Percentiles rank a stretch among this genome's conserved stretches.
phyloP scores from a whole-genome alignment of 2,888 invertebrate species.

The Brassicogethes aeneus region DNA sequence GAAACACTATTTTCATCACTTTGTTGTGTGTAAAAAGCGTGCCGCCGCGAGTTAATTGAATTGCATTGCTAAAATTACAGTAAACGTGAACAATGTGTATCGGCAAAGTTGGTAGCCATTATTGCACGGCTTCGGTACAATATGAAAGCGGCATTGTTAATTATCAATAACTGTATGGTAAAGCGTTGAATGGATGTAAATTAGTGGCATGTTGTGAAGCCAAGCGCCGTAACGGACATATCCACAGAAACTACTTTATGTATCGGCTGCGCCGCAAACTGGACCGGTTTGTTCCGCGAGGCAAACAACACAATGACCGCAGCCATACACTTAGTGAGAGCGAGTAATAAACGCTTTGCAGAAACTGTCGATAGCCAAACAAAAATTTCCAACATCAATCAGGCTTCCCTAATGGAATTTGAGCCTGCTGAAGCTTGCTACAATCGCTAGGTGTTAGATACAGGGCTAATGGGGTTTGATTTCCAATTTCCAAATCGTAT shows the following conservation, averaged over 20 bases:
- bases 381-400: too few relatives aligned
- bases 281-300: background rate
- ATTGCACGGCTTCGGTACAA: background rate
- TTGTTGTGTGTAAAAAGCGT: too few relatives aligned
- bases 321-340: too few relatives aligned
- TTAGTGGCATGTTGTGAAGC: slow-evolving; percentile 1
- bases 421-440: too few relatives aligned
- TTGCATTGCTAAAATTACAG: background rate
- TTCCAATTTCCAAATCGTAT: too few relatives aligned
- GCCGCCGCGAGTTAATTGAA: slow-evolving; percentile 3
- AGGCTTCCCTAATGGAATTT: too few relatives aligned
- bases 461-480: too few relatives aligned
- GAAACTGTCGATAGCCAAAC: too few relatives aligned
- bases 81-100: background rate
- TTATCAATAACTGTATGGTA: slow-evolving; percentile 1
- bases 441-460: too few relatives aligned
- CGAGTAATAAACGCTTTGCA: too few relatives aligned
- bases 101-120: background rate
- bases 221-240: background rate
- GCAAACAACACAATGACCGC: background rate
- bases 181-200: background rate
- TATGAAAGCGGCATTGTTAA: slow-evolving; percentile 2
- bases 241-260: background rate
- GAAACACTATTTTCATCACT: too few relatives aligned
- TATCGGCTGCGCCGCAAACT: background rate